phyloP scores from a whole-genome alignment of 2,797 vertebrate species.

The Chromobotia macracanthus region DNA sequence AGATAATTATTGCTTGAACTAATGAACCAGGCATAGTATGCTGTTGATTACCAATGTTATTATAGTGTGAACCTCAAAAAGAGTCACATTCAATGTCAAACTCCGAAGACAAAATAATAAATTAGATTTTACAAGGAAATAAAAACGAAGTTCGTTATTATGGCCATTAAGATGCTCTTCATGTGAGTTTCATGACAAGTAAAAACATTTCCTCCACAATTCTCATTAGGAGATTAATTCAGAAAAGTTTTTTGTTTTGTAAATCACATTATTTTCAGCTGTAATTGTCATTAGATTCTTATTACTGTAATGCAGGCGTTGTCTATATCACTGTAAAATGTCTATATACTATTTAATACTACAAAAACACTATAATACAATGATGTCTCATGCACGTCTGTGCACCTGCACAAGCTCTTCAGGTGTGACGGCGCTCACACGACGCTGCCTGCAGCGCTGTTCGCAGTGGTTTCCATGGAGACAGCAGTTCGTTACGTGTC shows the following conservation, averaged over 20 bases:
- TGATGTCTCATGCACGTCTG: background rate
- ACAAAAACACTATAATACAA: background rate
- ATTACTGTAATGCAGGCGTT: no score
- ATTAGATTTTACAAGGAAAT: background rate
- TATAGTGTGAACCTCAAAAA: background rate
- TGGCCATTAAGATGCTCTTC: background rate
- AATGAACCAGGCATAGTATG: background rate
- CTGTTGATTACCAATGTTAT: background rate
- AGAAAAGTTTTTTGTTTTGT: background rate
- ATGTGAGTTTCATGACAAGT: background rate
- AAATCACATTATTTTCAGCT: background rate
- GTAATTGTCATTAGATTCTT: background rate
- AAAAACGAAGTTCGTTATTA: background rate
- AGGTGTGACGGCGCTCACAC: slow-evolving; percentile 4
- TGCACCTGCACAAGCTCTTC: slow-evolving; percentile 12
- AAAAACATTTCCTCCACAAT: background rate
- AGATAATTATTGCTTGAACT: background rate
- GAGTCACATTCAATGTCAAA: background rate
- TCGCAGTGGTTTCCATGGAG: slow-evolving; percentile 53
- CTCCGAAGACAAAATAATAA: background rate
- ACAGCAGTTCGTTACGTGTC: slow-evolving; percentile 1
- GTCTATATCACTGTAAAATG: no score
- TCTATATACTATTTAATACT: no score
- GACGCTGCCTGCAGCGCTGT: background rate
- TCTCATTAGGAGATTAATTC: background rate